Conservation (phyloP, 2,888 invertebrate species). For the Callosobruchus maculatus region DNA sequence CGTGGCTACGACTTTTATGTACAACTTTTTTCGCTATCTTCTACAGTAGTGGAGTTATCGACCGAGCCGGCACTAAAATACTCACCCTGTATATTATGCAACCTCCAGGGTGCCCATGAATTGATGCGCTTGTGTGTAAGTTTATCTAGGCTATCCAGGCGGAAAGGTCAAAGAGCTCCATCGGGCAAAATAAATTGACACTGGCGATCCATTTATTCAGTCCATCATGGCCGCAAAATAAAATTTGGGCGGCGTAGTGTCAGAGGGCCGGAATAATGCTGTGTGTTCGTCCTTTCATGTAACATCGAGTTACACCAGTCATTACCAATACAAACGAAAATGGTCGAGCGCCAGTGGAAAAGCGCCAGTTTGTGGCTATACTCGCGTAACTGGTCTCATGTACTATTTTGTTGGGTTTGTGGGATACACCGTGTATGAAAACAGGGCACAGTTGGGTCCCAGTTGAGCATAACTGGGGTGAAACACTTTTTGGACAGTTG, state of each 20-base stretch:
- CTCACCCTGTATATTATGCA: no score
- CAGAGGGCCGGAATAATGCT: background rate
- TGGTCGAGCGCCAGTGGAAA: background rate
- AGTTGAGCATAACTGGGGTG: no score
- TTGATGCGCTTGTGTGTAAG: no score
- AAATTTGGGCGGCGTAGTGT: background rate
- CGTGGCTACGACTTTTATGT: no score
- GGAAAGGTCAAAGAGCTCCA: background rate
- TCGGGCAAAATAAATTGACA: background rate
- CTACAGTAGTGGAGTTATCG: no score
- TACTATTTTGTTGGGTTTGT: background rate
- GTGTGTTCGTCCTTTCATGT: background rate
- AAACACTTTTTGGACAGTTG: no score
- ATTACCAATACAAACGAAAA: background rate
- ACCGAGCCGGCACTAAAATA: no score
- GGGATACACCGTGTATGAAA: no score
- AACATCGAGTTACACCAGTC: background rate
- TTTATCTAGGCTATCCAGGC: no score
- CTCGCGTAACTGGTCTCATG: background rate
- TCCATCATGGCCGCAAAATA: background rate
- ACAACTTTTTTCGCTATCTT: no score
- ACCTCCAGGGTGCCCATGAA: no score
- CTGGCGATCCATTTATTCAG: background rate
- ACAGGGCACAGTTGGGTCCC: no score
- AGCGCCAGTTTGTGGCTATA: background rate